Evolutionary conservation across 2,797 vertebrate genomes (phyloP), one percentile per base, ranked within the genome.

Genomic region (Alfaro cultratus): DNA sequence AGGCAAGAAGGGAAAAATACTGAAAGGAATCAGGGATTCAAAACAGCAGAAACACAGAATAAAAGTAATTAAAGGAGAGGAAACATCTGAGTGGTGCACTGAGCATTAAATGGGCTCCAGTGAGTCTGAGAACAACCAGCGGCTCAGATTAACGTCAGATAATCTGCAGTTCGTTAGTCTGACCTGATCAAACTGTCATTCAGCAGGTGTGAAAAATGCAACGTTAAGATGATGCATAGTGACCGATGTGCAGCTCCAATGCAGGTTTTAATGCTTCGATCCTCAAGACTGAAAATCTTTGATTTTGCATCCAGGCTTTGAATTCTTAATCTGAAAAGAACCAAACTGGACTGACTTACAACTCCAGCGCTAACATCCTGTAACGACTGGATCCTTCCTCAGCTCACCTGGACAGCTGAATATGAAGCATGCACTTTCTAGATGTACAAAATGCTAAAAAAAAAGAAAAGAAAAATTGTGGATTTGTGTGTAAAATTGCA

Each of bases 61-160:
- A 75, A 45, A 76, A 83, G 62, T 2, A n/a, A 77, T 57, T 31
- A 39, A 76, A 64, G 11, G 39, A 62, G 36, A 53, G 73, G 45
- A 80, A 31, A n/a, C 41, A 10, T 64, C 26, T 0, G 3, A 15
- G 12, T 39, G 70, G 3, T 45, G 57, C 23, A 0, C n/a, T 77
- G 12, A 26, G 43, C 39, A 71, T 47, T 29, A 1, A 7, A 67
- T 41, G 55, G n/a, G 72, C 21, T 47, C 46, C 46, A 21, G 49
- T n/a, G 43, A 18, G 36, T 11, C 41, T 46, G 41, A 76, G 31
- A 29, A 43, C 5, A 60, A 76, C 43, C 53, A 75, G 26, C n/a
- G 31, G 23, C 39, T 18, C n/a, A 39, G 36, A 68, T 68, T 41
- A 67, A 67, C 11, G 31, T 67, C 36, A 41, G 4, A 39, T 39